A percentile compares a stretch with the other conserved stretches of the same genome.
phyloP scores from a whole-genome alignment of 2,113 vertebrate genomes.

The Tamias sibiricus region DNA sequence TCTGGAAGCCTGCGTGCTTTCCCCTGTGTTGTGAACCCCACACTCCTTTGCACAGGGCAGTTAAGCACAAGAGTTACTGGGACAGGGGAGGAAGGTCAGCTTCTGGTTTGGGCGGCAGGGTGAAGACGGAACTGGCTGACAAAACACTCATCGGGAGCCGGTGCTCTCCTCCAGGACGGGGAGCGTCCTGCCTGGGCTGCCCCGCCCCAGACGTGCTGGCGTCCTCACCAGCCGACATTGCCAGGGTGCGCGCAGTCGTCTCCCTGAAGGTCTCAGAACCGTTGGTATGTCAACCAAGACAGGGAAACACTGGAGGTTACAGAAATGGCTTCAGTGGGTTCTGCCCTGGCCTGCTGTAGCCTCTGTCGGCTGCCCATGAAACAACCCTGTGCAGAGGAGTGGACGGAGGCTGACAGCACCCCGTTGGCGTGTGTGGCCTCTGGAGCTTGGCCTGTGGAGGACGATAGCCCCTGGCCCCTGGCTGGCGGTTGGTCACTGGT shows the following conservation, averaged over 20 bases:
- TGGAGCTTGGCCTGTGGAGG: too few species aligned
- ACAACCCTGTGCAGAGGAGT: too few species aligned
- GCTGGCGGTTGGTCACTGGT: too few species aligned
- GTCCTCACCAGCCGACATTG: neutral
- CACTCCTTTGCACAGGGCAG: conserved; percentile 28
- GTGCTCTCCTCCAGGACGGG: neutral
- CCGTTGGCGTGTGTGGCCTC: too few species aligned
- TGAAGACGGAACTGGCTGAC: neutral
- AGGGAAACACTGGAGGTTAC: too few species aligned
- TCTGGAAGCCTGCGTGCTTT: conserved; percentile 18
- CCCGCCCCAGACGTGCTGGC: neutral
- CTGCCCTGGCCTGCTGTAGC: too few species aligned
- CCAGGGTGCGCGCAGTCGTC: neutral
- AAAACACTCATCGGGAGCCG: conserved; percentile 31
- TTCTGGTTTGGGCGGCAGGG: conserved; percentile 33
- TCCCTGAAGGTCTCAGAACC: neutral
- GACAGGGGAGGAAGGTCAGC: conserved; percentile 46
- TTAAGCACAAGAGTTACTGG: conserved; percentile 68
- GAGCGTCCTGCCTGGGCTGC: neutral
- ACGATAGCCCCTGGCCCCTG: too few species aligned
- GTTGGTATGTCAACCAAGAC: too few species aligned
- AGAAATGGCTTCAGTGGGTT: too few species aligned
- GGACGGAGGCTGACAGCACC: too few species aligned
- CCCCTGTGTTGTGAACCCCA: conserved; percentile 31
- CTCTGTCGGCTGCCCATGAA: too few species aligned